These are phyloP conservation scores for Drosophila kikkawai DNA, from an alignment of 1,140 invertebrate genomes.

Conservation along the genomic window DNA sequence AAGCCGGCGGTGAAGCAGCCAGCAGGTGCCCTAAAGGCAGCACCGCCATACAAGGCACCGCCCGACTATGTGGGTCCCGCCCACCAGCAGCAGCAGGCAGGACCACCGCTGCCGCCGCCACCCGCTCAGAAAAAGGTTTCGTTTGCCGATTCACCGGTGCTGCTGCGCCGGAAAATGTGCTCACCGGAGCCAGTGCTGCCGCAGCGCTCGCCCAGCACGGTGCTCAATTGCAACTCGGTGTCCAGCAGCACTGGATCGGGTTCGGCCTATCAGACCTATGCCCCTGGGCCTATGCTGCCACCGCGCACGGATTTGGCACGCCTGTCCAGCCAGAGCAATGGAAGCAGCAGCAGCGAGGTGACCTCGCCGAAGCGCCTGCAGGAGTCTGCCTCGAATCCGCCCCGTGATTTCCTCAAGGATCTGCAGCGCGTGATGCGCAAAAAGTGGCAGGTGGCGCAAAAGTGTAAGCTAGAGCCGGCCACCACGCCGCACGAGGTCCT, in stretches of 20 bases:
- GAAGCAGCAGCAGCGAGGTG: conserved; percentile 52
- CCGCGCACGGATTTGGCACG: conserved; percentile 90
- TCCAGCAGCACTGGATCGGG: conserved; percentile 7
- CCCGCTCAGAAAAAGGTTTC: conserved; percentile 78
- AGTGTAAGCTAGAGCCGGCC: conserved; percentile 93
- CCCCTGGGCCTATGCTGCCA: conserved; percentile 88
- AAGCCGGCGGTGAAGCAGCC: conserved; percentile 75
- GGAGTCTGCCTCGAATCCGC: conserved; percentile 90
- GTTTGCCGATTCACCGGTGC: conserved; percentile 82
- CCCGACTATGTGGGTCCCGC: conserved; percentile 79
- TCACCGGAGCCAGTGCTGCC: conserved; percentile 76
- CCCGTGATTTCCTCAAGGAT: conserved; percentile 93
- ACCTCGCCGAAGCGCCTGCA: conserved; percentile 90
- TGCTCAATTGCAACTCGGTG: conserved; percentile 44
- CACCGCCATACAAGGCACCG: conserved; percentile 84
- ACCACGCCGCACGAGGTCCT: conserved; percentile 96
- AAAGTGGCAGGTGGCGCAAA: conserved; percentile 97
- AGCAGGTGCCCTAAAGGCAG: conserved; percentile 55
- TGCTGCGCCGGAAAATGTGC: conserved; percentile 83
- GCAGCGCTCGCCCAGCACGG: conserved; percentile 57
- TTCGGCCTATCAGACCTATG: conserved; percentile 61
- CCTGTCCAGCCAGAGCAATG: conserved; percentile 72
- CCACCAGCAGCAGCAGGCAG: conserved; percentile 11
- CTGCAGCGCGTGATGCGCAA: conserved; percentile 96
- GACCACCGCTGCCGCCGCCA: conserved; percentile 44